Percentiles rank a stretch among this genome's conserved stretches.
Evolutionary conservation across 2,113 vertebrate genomes (phyloP).

Genomic region (Cinclus cinclus): DNA sequence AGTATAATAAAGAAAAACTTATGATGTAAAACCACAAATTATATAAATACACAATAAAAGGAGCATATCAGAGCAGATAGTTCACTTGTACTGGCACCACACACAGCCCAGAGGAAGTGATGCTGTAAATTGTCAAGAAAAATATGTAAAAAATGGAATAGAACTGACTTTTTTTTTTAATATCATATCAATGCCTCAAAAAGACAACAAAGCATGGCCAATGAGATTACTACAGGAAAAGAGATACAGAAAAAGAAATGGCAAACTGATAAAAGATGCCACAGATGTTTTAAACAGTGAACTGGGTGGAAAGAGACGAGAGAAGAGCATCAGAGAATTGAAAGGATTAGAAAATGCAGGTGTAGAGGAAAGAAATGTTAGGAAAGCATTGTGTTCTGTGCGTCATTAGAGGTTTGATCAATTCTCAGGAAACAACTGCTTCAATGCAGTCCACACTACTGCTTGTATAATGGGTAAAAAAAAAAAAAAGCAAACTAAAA

Average conservation of each 20-base stretch:
- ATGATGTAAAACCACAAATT: not conserved
- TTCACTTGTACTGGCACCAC: not conserved
- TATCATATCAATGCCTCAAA: not conserved
- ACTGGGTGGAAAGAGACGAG: not conserved
- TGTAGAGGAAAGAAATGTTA: not conserved
- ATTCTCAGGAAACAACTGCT: not conserved
- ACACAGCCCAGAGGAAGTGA: not conserved
- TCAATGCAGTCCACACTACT: not conserved
- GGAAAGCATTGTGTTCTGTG: not conserved
- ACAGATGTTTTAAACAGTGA: not conserved
- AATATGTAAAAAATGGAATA: not conserved
- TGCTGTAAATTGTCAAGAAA: not conserved
- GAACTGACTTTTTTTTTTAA: not conserved
- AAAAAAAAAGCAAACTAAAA: not conserved
- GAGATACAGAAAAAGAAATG: not conserved
- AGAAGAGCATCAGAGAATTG: not conserved
- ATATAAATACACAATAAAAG: not conserved
- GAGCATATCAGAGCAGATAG: not conserved
- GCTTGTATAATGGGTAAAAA: not conserved
- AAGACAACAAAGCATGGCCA: not conserved
- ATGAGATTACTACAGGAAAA: not conserved
- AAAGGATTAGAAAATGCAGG: not conserved
- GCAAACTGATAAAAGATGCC: not conserved
- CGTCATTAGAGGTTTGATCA: constrained; percentile 2
- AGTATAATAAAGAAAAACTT: not conserved